Evolutionary conservation across 2,888 invertebrate species (phyloP), one percentile per base, ranked within the genome.

Genomic region (Orthosia gothica): DNA sequence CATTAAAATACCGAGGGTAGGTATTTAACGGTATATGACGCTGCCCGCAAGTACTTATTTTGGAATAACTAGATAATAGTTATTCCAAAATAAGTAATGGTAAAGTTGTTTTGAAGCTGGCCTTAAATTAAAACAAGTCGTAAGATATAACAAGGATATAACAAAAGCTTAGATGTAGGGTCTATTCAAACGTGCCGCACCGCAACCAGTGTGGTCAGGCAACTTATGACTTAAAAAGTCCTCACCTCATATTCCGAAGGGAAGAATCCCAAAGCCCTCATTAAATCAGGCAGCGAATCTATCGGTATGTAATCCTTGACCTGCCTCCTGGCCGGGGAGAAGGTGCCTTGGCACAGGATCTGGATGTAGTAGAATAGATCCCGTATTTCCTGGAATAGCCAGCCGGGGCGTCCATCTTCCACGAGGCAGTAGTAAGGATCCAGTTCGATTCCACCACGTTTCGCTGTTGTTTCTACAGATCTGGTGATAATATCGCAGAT

Each of bases 281-380:
- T 97, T 23, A 98, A 93, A 92, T 98, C 98, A 0, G 98, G 97
- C 62, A 98, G 93, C 87, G 98, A 98, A 32, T 97, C 96, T 40
- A 98, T 94, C 1, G 97, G 96, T 66, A 98, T 97, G 81, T 92
- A 95, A 69, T 97, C 97, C 23, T 97, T 96, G 55, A 98, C 97
- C 7, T 94, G 92, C 82, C 98, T 94, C 79, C 97, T 96, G 5
- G 97, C 96, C 66, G 97, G 97, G 0, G 97, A 97, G 90, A 97
- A 97, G 65, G 98, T 97, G 7, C 98, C 98, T 89, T 98, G 97
- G 85, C 97, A 97, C 84, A 98, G 92, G 61, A 98, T 97, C 95
- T 98, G 98, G 84, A 98, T 97, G 91, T 98, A 98, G 92, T 98
- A 98, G 93, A 98, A 98, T 77, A 98, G 94, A 89, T 98, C 98